Evolutionary conservation across 2,113 vertebrate genomes (phyloP).

Genomic region (Hypocryptadius cinnamomeus): DNA sequence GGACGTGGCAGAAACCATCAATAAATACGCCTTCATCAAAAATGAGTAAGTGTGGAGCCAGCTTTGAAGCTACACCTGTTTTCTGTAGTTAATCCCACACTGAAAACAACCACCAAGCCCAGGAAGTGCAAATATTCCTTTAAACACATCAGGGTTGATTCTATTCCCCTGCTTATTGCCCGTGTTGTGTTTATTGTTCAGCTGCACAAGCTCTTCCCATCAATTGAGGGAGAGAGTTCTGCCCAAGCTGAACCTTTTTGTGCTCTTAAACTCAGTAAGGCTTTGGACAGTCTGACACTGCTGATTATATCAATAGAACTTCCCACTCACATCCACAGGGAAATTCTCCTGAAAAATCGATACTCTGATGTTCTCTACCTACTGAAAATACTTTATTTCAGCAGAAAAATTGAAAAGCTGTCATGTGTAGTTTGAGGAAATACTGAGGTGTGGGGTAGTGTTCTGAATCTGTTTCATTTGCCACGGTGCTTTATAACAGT

Average conservation of each 20-base stretch:
- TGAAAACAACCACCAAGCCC: not conserved
- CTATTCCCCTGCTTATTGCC: not conserved
- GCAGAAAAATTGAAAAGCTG: not conserved
- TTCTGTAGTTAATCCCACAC: not conserved
- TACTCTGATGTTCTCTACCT: not conserved
- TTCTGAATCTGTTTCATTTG: not conserved
- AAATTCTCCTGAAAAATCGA: not conserved
- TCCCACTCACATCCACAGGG: not conserved
- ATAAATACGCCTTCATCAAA: conserved; percentile 90
- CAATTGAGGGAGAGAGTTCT: not conserved
- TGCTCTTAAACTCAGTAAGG: not conserved
- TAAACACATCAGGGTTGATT: not conserved
- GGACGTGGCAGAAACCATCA: conserved; percentile 91
- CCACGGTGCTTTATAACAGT: not conserved
- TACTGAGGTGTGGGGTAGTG: not conserved
- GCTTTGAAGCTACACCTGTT: not conserved
- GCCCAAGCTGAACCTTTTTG: not conserved
- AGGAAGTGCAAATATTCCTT: not conserved
- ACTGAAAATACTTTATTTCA: not conserved
- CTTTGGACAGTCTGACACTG: not conserved
- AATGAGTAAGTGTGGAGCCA: conserved; percentile 81
- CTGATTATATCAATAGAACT: not conserved
- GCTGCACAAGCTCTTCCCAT: not conserved
- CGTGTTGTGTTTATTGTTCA: not conserved
- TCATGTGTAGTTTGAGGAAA: not conserved